These are phyloP conservation scores for Conchocele bisecta DNA, from an alignment of 2,888 invertebrate species.

Conservation along the genomic window DNA sequence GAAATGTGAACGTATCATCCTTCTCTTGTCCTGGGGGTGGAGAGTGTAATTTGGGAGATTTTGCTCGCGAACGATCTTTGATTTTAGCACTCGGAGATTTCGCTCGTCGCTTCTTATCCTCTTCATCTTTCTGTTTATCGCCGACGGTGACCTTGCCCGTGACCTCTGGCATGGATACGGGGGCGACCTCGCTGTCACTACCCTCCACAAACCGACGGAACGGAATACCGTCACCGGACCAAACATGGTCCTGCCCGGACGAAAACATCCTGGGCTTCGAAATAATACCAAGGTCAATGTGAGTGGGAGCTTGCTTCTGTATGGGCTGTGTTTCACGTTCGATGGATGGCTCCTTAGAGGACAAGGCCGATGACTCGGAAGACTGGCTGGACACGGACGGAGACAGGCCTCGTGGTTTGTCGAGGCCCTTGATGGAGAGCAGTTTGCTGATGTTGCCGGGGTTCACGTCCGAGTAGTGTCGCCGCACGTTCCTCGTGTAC, in stretches of 20 bases:
- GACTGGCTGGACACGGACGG: conserved; percentile 29
- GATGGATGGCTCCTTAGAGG: conserved; percentile 48
- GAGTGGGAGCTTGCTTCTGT: conserved; percentile 15
- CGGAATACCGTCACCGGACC: conserved; percentile 45
- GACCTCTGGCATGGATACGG: conserved; percentile 12
- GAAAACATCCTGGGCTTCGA: conserved; percentile 44
- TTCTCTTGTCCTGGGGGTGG: conserved; percentile 70
- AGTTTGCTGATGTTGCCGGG: conserved; percentile 74
- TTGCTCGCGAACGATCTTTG: conserved; percentile 77
- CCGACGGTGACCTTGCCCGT: conserved; percentile 54
- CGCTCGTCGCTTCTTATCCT: conserved; percentile 67
- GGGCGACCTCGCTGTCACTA: conserved; percentile 65
- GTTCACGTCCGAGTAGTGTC: conserved; percentile 77
- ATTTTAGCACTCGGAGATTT: conserved; percentile 80
- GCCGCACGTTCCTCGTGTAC: conserved; percentile 53
- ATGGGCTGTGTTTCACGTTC: conserved; percentile 36
- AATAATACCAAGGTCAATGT: conserved; percentile 17
- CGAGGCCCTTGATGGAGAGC: conserved; percentile 65
- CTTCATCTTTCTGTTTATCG: conserved; percentile 70
- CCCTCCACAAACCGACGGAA: conserved; percentile 73
- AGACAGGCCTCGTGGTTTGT: conserved; percentile 28
- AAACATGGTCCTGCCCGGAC: conserved; percentile 11
- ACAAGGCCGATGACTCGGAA: conserved; percentile 31
- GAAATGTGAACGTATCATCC: conserved; percentile 44
- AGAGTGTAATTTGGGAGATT: conserved; percentile 75